Conservation (phyloP, 2,113 vertebrate species). For the Daboia siamensis region DNA sequence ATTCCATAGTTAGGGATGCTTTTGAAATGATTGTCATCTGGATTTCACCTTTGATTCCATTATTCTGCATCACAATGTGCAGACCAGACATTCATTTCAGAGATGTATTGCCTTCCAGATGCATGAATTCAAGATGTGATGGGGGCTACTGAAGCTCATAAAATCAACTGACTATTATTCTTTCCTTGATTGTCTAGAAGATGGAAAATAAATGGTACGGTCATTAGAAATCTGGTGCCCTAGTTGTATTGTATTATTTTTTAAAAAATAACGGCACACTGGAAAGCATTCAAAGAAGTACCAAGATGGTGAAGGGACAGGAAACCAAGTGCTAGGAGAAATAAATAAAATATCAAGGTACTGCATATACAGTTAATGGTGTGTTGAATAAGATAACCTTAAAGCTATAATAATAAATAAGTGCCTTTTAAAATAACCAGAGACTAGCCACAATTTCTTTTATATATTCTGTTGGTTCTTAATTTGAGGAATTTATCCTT, state of each 20-base stretch:
- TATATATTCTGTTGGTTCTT: background rate
- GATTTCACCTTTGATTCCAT: background rate
- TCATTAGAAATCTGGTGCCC: background rate
- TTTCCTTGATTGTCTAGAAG: background rate
- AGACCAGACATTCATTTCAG: no score
- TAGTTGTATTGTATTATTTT: background rate
- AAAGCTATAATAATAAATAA: background rate
- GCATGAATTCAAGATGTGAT: background rate
- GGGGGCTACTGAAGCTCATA: background rate
- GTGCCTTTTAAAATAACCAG: background rate
- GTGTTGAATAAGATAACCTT: background rate
- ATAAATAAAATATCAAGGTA: background rate
- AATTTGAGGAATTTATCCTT: background rate
- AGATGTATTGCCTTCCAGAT: background rate
- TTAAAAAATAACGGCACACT: background rate
- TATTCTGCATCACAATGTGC: background rate
- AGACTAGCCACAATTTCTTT: background rate
- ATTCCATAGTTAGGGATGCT: background rate
- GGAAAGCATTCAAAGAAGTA: background rate
- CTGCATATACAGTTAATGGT: background rate
- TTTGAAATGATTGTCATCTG: background rate
- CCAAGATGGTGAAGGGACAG: background rate
- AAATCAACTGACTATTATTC: background rate
- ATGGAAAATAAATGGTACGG: background rate
- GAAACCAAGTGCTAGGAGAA: background rate